phyloP scores from a whole-genome alignment of 2,797 vertebrate genomes.

The Pygocentrus nattereri region DNA sequence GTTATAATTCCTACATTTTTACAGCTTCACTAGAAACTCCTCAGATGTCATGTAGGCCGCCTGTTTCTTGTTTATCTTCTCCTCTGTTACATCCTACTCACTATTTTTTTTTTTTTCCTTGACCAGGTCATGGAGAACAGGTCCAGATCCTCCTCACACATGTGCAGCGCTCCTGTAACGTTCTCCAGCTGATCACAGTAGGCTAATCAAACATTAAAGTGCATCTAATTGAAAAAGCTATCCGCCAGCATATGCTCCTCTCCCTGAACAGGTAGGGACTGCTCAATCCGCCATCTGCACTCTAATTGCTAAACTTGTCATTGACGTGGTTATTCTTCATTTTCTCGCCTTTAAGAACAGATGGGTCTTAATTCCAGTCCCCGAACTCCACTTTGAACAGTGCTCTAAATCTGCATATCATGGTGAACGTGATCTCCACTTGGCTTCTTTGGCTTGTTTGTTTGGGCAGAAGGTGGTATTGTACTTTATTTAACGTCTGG shows the following conservation, averaged over 20 bases:
- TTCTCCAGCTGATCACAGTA: slow-evolving; percentile 21
- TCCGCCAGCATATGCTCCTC: slow-evolving; percentile 47
- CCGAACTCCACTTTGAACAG: slow-evolving; percentile 37
- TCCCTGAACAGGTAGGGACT: slow-evolving; percentile 52
- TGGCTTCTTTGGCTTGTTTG: slow-evolving; percentile 27
- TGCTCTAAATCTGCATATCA: slow-evolving; percentile 30
- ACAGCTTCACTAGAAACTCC: no score
- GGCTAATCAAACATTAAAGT: slow-evolving; percentile 47
- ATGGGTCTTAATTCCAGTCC: slow-evolving; percentile 57
- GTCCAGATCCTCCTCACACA: no score
- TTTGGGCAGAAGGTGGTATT: slow-evolving; percentile 22
- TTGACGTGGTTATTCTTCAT: slow-evolving; percentile 50
- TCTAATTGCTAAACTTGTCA: slow-evolving; percentile 59
- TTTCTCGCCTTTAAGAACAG: slow-evolving; percentile 57
- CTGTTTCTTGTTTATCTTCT: neutral
- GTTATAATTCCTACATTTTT: no score
- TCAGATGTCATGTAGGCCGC: no score
- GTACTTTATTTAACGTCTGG: slow-evolving; percentile 22
- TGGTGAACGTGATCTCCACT: slow-evolving; percentile 30
- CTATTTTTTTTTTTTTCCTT: neutral
- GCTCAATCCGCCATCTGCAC: slow-evolving; percentile 57
- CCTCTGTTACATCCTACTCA: neutral
- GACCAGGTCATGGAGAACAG: neutral
- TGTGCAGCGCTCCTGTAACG: neutral
- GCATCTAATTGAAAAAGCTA: slow-evolving; percentile 53